phyloP scores from a whole-genome alignment of 2,113 vertebrate genomes.

The Acinonyx jubatus region DNA sequence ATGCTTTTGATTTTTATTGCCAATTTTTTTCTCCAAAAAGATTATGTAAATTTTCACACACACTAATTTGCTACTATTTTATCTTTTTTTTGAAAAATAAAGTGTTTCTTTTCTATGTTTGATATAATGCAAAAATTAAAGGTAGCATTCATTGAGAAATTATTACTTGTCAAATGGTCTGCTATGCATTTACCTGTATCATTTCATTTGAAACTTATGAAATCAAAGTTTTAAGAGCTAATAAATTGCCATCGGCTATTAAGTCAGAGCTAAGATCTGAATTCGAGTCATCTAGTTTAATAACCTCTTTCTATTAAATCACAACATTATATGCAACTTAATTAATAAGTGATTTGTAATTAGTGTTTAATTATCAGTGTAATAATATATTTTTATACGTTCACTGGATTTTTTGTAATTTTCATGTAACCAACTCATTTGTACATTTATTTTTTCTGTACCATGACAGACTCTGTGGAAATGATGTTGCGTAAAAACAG shows the following conservation, averaged over 20 bases:
- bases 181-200: not conserved
- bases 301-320: not conserved
- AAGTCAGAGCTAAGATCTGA: conserved; percentile 24
- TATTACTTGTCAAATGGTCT: not conserved
- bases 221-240: conserved; percentile 4
- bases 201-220: conserved; percentile 6
- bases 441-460: not conserved
- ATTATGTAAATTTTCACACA: conserved; percentile 12
- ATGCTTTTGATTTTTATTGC: conserved; percentile 36
- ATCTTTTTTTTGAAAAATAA: not conserved
- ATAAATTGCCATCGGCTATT: not conserved
- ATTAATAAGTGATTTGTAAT: not conserved
- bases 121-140: not conserved
- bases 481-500: not conserved
- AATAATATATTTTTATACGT: not conserved
- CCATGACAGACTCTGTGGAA: not conserved
- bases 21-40: conserved; percentile 43
- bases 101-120: not conserved
- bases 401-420: not conserved
- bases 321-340: not conserved
- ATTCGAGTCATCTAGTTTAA: not conserved
- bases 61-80: not conserved
- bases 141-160: conserved; percentile 14
- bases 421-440: not conserved
- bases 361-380: not conserved